phyloP scores from a whole-genome alignment of 2,888 invertebrate species.

The Portevinia maculata region DNA sequence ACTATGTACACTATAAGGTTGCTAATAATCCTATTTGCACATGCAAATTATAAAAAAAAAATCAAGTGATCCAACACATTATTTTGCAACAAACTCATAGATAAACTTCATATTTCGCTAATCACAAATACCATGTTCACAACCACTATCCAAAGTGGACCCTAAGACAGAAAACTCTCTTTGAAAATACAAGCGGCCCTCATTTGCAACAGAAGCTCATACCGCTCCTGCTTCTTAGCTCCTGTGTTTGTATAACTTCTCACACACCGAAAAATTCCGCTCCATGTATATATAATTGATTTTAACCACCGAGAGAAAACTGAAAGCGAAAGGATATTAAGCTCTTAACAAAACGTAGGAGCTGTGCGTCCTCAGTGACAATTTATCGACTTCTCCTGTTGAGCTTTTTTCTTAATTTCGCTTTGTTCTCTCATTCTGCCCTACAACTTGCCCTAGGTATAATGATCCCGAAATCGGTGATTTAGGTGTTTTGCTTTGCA shows the following conservation, averaged over 20 bases:
- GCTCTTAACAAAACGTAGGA: constrained; percentile 30
- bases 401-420: constrained; percentile 33
- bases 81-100: too few species aligned
- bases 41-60: too few species aligned
- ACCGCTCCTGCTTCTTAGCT: not conserved
- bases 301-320: constrained; percentile 38
- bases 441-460: constrained; percentile 43
- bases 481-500: constrained; percentile 61
- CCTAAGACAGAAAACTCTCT: too few species aligned
- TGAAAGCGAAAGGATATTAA: constrained; percentile 69
- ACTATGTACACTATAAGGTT: too few species aligned
- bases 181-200: too few species aligned
- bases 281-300: constrained; percentile 11
- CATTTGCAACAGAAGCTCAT: too few species aligned
- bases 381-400: constrained; percentile 52
- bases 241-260: not conserved
- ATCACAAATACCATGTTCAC: too few species aligned
- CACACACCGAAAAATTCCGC: not conserved
- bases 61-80: too few species aligned
- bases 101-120: too few species aligned
- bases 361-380: constrained; percentile 10
- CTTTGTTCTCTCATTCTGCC: constrained; percentile 22
- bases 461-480: constrained; percentile 51
- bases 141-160: too few species aligned
- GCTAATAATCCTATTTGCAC: too few species aligned